Percentiles rank a stretch among this genome's conserved stretches.
Evolutionary conservation across 2,113 vertebrate species (phyloP).

Genomic region (Clupea harengus): DNA sequence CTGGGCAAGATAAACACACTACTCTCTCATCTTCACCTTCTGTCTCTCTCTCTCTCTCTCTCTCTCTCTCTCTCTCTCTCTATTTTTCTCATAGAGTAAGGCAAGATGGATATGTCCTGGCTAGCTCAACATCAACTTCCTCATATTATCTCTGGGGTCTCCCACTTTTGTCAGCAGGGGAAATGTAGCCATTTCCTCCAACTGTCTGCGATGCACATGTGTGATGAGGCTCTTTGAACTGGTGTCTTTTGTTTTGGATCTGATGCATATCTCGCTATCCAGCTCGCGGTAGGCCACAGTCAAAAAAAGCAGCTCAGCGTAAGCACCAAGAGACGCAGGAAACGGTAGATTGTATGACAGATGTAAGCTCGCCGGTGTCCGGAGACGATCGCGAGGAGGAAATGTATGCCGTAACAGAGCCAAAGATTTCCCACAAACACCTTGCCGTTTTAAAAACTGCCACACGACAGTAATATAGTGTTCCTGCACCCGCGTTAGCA

Average conservation of each 20-base stretch:
- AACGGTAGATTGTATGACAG: not conserved
- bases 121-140: slow-evolving; percentile 23
- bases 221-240: slow-evolving; percentile 42
- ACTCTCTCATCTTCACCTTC: slow-evolving; percentile 54
- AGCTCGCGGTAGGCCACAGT: not conserved
- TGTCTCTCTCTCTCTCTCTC: slow-evolving; percentile 27
- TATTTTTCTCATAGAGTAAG: slow-evolving; percentile 8
- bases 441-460: not conserved
- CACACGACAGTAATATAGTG: not conserved
- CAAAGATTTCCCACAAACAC: not conserved
- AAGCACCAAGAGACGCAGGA: not conserved
- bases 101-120: slow-evolving; percentile 45
- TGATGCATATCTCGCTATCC: slow-evolving; percentile 35
- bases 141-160: slow-evolving; percentile 45
- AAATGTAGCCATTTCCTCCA: slow-evolving; percentile 54
- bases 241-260: slow-evolving; percentile 36
- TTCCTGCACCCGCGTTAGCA: not conserved
- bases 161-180: slow-evolving; percentile 50
- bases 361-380: not conserved
- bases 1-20: not conserved
- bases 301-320: not conserved
- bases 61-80: not conserved
- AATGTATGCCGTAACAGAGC: not conserved
- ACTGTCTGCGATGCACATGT: slow-evolving; percentile 37
- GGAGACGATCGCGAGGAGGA: not conserved